Percentiles rank a stretch among this genome's conserved stretches.
Evolutionary conservation across 2,113 vertebrate genomes (phyloP).

Genomic region (Asarcornis scutulata): DNA sequence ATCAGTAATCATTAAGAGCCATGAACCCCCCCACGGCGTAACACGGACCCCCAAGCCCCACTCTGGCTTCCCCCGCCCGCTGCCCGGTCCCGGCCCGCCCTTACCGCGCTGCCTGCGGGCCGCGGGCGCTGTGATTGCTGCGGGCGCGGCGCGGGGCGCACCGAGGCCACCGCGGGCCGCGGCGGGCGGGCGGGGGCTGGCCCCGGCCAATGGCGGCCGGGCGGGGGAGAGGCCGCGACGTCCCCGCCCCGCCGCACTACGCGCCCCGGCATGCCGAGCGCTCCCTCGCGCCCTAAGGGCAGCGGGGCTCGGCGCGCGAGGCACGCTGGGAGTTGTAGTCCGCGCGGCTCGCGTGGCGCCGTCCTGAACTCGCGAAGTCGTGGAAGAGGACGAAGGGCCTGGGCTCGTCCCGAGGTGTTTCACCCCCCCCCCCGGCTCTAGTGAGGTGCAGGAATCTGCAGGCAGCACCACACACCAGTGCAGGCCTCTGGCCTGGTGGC

Average conservation of each 20-base stretch:
- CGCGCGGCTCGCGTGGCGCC: too few species aligned
- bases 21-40: too few species aligned
- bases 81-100: background rate
- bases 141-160: background rate
- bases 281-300: accelerated
- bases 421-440: background rate
- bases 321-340: background rate
- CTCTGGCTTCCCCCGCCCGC: too few species aligned
- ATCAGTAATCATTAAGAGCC: too few species aligned
- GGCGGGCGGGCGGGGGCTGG: background rate
- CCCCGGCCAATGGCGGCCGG: background rate
- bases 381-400: accelerated
- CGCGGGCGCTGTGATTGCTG: background rate
- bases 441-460: accelerated
- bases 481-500: too few species aligned
- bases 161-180: background rate
- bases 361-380: accelerated
- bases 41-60: too few species aligned
- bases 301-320: accelerated
- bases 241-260: background rate
- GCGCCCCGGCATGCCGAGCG: background rate
- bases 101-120: background rate
- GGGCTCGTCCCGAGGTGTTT: accelerated
- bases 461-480: accelerated
- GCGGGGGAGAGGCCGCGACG: background rate